Percentiles rank a stretch among this genome's conserved stretches.
phyloP scores from a whole-genome alignment of 2,113 vertebrate species.

The Propithecus coquereli region DNA sequence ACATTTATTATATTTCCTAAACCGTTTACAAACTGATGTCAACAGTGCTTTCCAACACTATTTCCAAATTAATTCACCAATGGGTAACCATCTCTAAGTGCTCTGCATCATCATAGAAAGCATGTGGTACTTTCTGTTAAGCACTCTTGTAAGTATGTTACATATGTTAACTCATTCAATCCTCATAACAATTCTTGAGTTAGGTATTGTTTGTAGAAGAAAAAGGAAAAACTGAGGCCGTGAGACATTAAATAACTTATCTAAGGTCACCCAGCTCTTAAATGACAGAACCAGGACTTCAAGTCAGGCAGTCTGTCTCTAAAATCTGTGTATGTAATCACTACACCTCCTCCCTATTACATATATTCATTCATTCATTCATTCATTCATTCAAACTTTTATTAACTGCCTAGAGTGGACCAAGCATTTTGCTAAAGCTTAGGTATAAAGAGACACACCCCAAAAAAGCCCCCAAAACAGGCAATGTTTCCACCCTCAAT shows the following conservation, averaged over 20 bases:
- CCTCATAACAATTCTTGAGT: background rate
- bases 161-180: background rate
- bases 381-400: background rate
- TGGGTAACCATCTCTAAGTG: background rate
- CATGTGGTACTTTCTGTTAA: background rate
- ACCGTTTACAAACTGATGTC: background rate
- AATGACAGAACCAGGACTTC: background rate
- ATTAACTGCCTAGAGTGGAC: background rate
- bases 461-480: background rate
- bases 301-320: background rate
- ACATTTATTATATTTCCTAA: background rate
- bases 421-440: background rate
- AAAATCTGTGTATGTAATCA: background rate
- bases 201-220: background rate
- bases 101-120: background rate
- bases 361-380: background rate
- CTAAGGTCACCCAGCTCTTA: background rate
- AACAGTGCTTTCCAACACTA: background rate
- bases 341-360: background rate
- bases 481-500: background rate
- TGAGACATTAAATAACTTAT: background rate
- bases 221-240: background rate
- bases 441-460: background rate
- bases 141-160: background rate
- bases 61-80: background rate